Conservation (phyloP, 92 coral and sea anemone genomes). For the Parazoanthus darwini region DNA sequence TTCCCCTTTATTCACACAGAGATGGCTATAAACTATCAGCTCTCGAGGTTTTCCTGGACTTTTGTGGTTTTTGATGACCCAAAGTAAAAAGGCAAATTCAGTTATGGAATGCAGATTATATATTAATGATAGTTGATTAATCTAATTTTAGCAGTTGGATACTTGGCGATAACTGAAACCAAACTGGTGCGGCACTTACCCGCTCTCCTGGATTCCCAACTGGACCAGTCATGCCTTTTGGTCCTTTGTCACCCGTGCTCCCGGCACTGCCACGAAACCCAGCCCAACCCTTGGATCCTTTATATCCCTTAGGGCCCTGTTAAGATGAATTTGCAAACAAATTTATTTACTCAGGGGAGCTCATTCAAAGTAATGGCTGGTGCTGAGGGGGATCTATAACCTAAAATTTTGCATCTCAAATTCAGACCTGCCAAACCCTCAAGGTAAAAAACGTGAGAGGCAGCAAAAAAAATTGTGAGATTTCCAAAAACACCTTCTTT, state of each 20-base stretch:
- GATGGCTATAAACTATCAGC: no score
- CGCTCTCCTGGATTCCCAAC: constrained; percentile 3
- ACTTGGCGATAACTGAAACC: background rate
- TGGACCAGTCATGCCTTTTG: constrained; percentile 6
- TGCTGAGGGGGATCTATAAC: background rate
- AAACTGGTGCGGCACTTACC: background rate
- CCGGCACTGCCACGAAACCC: constrained; percentile 3
- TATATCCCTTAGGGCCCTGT: background rate
- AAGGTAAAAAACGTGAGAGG: no score
- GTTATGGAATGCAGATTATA: no score
- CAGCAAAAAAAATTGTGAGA: no score
- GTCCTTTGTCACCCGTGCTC: background rate
- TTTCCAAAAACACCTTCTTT: no score
- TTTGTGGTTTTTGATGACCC: no score
- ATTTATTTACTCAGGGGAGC: background rate
- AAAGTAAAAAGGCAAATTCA: no score
- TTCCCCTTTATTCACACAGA: no score
- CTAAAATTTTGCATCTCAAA: background rate
- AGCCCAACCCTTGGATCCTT: background rate
- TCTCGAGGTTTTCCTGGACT: no score
- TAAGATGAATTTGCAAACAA: background rate
- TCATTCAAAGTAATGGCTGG: no score
- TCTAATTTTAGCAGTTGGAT: background rate
- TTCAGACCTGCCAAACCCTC: no score
- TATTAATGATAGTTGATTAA: no score